A percentile compares a stretch with the other conserved stretches of the same genome.
Evolutionary conservation across 2,113 vertebrate species (phyloP).

Genomic region (Numida meleagris): DNA sequence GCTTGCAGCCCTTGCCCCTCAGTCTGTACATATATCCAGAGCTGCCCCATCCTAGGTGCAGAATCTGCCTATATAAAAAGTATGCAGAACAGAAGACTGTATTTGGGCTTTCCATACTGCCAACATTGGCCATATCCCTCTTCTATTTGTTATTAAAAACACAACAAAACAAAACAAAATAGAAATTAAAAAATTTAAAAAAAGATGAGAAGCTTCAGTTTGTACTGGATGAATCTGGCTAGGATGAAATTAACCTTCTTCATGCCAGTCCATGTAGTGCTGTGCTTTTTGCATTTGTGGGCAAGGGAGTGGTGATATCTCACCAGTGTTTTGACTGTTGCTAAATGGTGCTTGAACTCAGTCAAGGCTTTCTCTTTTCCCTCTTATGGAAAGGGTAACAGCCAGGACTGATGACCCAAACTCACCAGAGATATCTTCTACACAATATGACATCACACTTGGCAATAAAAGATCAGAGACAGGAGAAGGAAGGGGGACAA

Average conservation of each 20-base stretch:
- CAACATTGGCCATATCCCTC: accelerated
- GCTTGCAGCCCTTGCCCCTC: too few species aligned
- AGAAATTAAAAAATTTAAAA: neutral
- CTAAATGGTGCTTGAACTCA: neutral
- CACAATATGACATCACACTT: neutral
- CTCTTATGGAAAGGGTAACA: neutral
- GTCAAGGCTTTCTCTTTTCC: neutral
- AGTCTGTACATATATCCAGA: too few species aligned
- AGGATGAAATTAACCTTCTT: neutral
- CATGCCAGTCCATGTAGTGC: neutral
- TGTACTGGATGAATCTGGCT: neutral
- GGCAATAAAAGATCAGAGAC: neutral
- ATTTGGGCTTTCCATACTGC: neutral
- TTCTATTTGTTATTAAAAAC: neutral
- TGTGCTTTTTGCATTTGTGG: neutral
- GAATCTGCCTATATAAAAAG: too few species aligned
- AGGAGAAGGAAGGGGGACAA: neutral
- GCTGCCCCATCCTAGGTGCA: too few species aligned
- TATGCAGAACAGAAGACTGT: neutral
- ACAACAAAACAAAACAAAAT: neutral
- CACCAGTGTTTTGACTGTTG: neutral
- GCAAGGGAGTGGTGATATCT: neutral
- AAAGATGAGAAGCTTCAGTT: neutral
- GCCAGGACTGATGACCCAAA: neutral
- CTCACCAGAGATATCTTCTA: neutral